phyloP scores from a whole-genome alignment of 92 coral and sea anemone genomes.

The Siderastrea radians region DNA sequence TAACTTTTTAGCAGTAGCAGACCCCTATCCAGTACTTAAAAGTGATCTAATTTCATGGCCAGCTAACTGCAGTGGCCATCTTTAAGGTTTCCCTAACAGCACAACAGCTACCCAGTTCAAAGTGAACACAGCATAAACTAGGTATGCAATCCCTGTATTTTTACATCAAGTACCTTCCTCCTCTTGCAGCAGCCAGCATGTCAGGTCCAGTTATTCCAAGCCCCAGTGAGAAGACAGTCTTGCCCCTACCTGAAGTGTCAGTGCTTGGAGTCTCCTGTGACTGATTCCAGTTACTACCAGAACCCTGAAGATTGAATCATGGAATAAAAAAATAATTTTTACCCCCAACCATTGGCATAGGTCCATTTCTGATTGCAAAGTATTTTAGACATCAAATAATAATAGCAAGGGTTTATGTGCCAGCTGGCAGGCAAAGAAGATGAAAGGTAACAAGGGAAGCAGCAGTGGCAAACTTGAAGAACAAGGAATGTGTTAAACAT shows the following conservation, averaged over 20 bases:
- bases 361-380: not conserved
- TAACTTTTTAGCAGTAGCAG: no score
- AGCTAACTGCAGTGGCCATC: no score
- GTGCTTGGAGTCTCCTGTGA: constrained; percentile 65
- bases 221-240: constrained; percentile 92
- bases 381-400: no score
- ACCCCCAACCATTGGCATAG: not conserved
- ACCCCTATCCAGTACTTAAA: no score
- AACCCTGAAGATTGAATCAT: constrained; percentile 12
- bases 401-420: not conserved
- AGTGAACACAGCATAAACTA: not conserved
- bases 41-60: no score
- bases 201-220: constrained; percentile 96
- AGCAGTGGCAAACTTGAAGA: no score
- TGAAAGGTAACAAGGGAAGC: not conserved
- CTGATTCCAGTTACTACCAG: constrained; percentile 60
- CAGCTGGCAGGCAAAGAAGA: not conserved
- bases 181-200: constrained; percentile 92
- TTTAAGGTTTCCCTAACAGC: no score
- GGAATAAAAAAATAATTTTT: not conserved
- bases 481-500: no score
- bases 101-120: not conserved
- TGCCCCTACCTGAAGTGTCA: constrained; percentile 59
- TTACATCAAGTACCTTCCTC: constrained; percentile 78
- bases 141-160: not conserved